Percentiles rank a stretch among this genome's conserved stretches.
Evolutionary conservation across 2,888 invertebrate genomes (phyloP).

Genomic region (Mayetiola destructor): DNA sequence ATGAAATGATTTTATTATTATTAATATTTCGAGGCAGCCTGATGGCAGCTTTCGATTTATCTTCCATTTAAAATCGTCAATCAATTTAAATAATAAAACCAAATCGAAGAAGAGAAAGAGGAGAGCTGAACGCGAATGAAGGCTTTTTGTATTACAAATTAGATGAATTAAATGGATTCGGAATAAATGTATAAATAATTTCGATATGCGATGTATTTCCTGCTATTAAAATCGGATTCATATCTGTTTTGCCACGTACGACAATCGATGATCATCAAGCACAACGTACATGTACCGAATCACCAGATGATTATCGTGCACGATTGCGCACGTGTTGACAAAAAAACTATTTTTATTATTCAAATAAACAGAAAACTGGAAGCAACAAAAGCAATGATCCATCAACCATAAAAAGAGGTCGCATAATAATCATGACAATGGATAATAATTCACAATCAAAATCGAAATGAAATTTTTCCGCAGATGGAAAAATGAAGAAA

Average conservation of each 20-base stretch:
- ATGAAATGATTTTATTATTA: too few species aligned
- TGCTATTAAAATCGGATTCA: constrained; percentile 1
- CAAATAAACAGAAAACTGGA: background rate
- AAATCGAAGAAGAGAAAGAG: too few species aligned
- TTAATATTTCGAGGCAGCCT: too few species aligned
- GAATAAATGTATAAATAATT: background rate
- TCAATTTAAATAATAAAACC: constrained; percentile 6
- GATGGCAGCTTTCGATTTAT: too few species aligned
- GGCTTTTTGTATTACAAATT: constrained; percentile 6
- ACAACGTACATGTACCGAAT: background rate
- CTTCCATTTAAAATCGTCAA: too few species aligned
- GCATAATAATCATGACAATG: background rate
- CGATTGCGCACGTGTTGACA: constrained; percentile 12
- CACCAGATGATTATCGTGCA: constrained; percentile 12
- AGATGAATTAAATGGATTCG: background rate
- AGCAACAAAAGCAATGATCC: too few species aligned
- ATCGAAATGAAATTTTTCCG: too few species aligned
- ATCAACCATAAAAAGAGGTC: background rate
- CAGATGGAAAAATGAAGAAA: too few species aligned
- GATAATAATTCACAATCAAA: too few species aligned
- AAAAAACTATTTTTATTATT: too few species aligned
- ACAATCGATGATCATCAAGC: too few species aligned
- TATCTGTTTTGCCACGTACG: constrained; percentile 1
- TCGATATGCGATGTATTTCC: background rate
- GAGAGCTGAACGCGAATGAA: too few species aligned